phyloP scores from a whole-genome alignment of 2,113 vertebrate genomes.

The Merops nubicus region DNA sequence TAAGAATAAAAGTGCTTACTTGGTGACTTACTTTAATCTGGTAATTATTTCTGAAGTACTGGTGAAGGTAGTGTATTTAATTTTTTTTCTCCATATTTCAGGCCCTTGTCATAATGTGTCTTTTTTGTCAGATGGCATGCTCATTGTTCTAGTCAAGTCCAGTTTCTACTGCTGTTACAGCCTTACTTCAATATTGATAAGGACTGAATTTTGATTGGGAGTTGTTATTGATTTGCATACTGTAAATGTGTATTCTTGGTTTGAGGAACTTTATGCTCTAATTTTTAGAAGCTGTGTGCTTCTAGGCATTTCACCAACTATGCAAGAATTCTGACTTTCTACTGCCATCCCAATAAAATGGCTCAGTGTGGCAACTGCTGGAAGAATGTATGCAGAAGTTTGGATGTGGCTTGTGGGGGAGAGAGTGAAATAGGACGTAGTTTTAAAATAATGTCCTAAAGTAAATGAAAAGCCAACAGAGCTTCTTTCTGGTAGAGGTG shows the following conservation, averaged over 20 bases:
- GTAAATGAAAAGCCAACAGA: neutral
- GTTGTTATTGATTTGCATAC: neutral
- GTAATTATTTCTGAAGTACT: neutral
- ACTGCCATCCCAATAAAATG: neutral
- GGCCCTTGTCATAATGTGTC: neutral
- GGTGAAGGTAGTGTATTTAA: neutral
- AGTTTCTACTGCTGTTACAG: neutral
- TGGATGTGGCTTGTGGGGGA: neutral
- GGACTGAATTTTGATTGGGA: neutral
- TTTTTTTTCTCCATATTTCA: neutral
- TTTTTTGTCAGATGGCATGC: neutral
- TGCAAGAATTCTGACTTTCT: neutral
- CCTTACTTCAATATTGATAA: neutral
- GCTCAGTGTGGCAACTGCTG: neutral
- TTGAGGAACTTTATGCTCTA: neutral
- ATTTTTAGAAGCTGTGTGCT: neutral
- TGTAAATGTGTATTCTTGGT: neutral
- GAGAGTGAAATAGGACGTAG: neutral
- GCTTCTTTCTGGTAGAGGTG: neutral
- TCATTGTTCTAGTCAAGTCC: neutral
- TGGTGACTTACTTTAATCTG: neutral
- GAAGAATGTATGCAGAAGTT: neutral
- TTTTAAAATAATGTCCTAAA: neutral
- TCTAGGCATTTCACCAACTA: neutral
- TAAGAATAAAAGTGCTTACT: neutral